Evolutionary conservation across 2,888 invertebrate species (phyloP), one percentile per base, ranked within the genome.

Genomic region (Drosophila kuntzei): DNA sequence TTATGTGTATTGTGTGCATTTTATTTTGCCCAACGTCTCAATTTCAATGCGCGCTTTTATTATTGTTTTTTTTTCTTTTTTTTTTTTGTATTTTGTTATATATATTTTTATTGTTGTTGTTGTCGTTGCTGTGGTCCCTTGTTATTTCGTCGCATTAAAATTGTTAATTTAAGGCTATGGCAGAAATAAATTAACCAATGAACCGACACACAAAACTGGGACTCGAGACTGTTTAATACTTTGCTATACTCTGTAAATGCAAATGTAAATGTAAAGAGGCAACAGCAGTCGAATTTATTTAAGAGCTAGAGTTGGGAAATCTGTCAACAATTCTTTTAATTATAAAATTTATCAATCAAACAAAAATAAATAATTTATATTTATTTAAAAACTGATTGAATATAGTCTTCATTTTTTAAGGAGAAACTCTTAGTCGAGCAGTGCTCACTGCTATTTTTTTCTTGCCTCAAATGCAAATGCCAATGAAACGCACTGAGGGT

Each of bases 141-240:
- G 41, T 57, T 62, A 34, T 58, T 72, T 62, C 37, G 46, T 43
- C 67, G 49, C 69, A 87, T 87, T 87, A 87, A 87, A 85, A 87
- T 87, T 85, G 79, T 85, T 85, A 85, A 87, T 87, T 85, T 80
- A 85, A 81, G 71, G 73, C 80, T 80, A 69, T 67, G 80, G 63
- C 75, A 74, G 76, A 86, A 88, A 85, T 87, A 82, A 87, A 87
- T 87, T 89, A 87, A 80, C 80, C 78, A 80, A 74, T 87, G 84
- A 80, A 74, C 80, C 66, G 61, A 51, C 51, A 61, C 49, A 60
- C 54, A 53, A 49, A 49, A 58, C 57, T 18, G 37, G 32, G 27
- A 14, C 47, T 27, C 58, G 14, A 53, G 4, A 11, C 57, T 50
- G 32, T 68, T 53, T 51, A 62, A 67, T 57, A 39, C 57, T 61